phyloP scores from a whole-genome alignment of 2,888 invertebrate genomes.

The Julus scandinavius region DNA sequence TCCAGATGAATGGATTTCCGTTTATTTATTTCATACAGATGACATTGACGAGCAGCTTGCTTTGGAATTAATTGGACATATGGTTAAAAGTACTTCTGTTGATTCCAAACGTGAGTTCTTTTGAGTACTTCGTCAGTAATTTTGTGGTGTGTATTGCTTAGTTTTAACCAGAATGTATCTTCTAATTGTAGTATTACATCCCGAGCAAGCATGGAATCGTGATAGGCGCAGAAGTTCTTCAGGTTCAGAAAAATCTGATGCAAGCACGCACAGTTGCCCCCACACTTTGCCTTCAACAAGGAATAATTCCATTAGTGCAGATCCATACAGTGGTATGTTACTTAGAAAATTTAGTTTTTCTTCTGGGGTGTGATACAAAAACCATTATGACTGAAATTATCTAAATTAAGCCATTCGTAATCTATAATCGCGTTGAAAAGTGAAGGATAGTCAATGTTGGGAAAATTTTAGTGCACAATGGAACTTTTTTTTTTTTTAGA shows the following conservation, averaged over 20 bases:
- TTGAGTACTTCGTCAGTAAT: no score
- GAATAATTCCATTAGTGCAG: conserved; percentile 47
- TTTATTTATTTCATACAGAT: conserved; percentile 51
- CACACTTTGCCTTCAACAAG: conserved; percentile 78
- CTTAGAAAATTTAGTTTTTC: conserved; percentile 63
- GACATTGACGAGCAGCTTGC: conserved; percentile 56
- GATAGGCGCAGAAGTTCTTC: conserved; percentile 87
- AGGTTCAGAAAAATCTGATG: conserved; percentile 78
- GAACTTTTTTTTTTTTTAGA: neutral
- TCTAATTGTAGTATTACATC: conserved; percentile 76
- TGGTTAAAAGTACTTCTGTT: conserved; percentile 57
- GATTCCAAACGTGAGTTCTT: conserved; percentile 56
- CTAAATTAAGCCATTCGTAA: no score
- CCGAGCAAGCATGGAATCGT: conserved; percentile 81
- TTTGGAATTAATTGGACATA: conserved; percentile 47
- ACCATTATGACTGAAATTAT: no score
- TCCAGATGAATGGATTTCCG: no score
- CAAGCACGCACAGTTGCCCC: conserved; percentile 67
- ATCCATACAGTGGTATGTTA: conserved; percentile 85
- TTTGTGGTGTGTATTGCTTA: no score
- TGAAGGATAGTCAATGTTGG: no score
- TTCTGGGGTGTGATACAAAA: conserved; percentile 61
- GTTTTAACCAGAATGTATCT: conserved; percentile 9
- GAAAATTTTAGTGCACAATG: neutral
- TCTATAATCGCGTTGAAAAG: no score